Evolutionary conservation across 2,113 vertebrate species (phyloP).

Genomic region (Tricholaema leucomelas): DNA sequence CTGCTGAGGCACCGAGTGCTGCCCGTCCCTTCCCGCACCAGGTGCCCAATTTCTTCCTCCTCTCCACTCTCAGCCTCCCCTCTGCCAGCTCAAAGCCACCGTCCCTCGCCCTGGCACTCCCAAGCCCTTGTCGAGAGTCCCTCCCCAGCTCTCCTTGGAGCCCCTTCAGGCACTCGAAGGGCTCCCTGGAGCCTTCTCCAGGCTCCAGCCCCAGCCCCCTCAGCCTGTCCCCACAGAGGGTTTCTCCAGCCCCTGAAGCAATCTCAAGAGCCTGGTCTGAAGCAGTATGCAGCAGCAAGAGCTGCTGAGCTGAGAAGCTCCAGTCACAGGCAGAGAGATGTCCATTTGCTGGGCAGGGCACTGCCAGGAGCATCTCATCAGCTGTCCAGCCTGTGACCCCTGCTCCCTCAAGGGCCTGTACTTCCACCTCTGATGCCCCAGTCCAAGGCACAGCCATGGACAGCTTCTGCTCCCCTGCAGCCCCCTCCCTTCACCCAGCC

Average conservation of each 20-base stretch:
- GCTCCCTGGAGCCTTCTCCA: too few species aligned
- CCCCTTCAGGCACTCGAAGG: too few species aligned
- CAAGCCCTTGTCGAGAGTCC: too few species aligned
- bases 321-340: background rate
- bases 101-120: too few species aligned
- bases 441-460: constrained; percentile 11
- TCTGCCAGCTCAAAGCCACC: too few species aligned
- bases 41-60: too few species aligned
- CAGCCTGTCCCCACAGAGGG: too few species aligned
- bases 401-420: background rate
- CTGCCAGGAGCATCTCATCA: background rate
- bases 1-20: too few species aligned
- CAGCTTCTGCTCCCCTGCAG: constrained; percentile 5
- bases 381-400: constrained; percentile 3
- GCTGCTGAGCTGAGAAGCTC: background rate
- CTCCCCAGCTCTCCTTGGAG: too few species aligned
- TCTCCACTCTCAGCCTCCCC: too few species aligned
- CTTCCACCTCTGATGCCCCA: background rate
- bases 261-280: background rate
- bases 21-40: too few species aligned
- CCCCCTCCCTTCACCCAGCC: background rate
- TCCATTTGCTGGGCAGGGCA: fast-evolving
- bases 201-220: too few species aligned
- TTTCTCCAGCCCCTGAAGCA: background rate
- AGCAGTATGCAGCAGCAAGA: background rate